Evolutionary conservation across 2,888 invertebrate species (phyloP), one percentile per base, ranked within the genome.

Genomic region (Cephonodes hylas): DNA sequence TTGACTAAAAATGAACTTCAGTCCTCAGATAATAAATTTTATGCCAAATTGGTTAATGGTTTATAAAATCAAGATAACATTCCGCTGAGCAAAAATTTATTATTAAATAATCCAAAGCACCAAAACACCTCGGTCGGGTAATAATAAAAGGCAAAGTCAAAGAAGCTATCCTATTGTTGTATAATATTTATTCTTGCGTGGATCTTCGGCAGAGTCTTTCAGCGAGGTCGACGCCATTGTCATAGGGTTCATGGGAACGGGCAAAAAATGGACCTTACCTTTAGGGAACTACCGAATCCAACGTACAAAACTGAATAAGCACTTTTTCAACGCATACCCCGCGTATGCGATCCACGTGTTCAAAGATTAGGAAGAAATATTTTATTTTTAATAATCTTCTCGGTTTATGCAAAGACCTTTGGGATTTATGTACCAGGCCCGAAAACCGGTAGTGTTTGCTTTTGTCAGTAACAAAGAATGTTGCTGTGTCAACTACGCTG

Each of bases 161-260:
- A 89, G 91, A 88, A 88, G 86, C 88, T 80, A 86, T 86, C 86
- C 91, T 81, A 91, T 92, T 91, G 92, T 91, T 84, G 79, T 75
- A 75, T 77, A 86, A 90, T 92, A 91, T 91, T 91, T 92, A 91
- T 92, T 91, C 91, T 90, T 89, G 90, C 86, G 85, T 86, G 84
- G 89, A 89, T 91, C 88, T 85, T 78, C 78, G 81, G 81, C 67
- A 68, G 66, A 78, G 83, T 85, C 89, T 89, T 89, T 88, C 86
- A 85, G 86, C 80, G 84, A 89, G 92, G 91, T 91, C 90, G 90
- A 70, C 68, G 71, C 88, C 77, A 85, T 92, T 91, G 91, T 92
- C 85, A 62, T 80, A 80, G 86, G 88, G 92, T 91, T 91, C 91
- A 91, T 91, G 91, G 91, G 91, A 91, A 92, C 86, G 73, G 67